Conservation (phyloP, 1,140 invertebrate species). For the Aphis craccivora region DNA sequence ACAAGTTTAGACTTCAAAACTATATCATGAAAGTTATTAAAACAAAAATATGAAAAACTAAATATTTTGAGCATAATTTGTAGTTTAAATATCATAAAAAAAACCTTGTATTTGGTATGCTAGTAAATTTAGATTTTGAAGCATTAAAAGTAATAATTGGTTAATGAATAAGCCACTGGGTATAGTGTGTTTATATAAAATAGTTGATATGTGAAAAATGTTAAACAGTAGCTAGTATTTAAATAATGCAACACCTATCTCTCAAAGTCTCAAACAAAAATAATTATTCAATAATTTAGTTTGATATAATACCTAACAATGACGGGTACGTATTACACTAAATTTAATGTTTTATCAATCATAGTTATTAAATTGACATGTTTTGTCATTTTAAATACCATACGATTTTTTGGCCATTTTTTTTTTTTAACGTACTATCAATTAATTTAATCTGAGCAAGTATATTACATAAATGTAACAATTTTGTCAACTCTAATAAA, state of each 20-base stretch:
- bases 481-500: background rate
- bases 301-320: background rate
- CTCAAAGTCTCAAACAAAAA: background rate
- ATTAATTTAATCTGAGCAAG: background rate
- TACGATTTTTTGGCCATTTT: background rate
- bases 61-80: no score
- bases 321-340: background rate
- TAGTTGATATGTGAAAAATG: background rate
- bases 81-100: background rate
- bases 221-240: background rate
- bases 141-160: background rate
- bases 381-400: background rate
- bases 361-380: background rate
- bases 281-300: slow-evolving; percentile 11
- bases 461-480: background rate
- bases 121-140: background rate
- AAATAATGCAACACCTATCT: background rate
- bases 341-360: background rate
- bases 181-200: background rate
- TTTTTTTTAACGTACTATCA: background rate
- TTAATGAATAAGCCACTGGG: background rate
- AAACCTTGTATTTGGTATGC: background rate
- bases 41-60: no score
- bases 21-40: background rate
- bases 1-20: background rate